Conservation (phyloP, 2,113 vertebrate species). For the Colaptes auratus region DNA sequence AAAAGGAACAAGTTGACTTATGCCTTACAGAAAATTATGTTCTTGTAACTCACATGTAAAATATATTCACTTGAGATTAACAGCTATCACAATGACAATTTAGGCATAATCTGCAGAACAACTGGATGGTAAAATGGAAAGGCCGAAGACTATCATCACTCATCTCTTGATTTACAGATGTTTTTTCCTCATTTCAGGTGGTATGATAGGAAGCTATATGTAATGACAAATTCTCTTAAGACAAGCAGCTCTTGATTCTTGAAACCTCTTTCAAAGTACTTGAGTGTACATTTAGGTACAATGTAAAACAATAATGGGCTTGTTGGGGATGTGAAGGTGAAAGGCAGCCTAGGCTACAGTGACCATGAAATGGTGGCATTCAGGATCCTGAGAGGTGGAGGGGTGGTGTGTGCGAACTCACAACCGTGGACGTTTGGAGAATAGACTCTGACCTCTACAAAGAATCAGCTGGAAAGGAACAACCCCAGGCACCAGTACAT, state of each 20-base stretch:
- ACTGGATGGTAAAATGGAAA: not conserved
- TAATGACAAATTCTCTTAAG: not conserved
- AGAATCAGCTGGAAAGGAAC: not conserved
- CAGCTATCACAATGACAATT: not conserved
- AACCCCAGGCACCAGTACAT: not conserved
- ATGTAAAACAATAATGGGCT: not conserved
- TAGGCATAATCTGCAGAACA: not conserved
- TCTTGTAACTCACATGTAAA: not conserved
- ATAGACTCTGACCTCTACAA: not conserved
- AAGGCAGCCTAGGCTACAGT: not conserved
- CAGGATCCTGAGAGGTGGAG: not conserved
- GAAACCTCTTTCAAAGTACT: not conserved
- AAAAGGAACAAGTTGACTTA: not conserved
- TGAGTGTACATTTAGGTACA: not conserved
- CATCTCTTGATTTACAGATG: not conserved
- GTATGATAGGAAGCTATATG: not conserved
- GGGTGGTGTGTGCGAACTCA: not conserved
- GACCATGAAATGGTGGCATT: not conserved
- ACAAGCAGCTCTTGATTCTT: not conserved
- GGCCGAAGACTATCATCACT: not conserved
- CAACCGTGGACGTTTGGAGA: not conserved
- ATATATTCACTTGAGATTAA: not conserved
- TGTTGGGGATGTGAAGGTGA: not conserved
- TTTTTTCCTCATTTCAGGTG: not conserved
- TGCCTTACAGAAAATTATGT: not conserved